These are phyloP conservation scores for Zygogramma bicolorata DNA, from an alignment of 2,888 invertebrate genomes.

Conservation along the genomic window DNA sequence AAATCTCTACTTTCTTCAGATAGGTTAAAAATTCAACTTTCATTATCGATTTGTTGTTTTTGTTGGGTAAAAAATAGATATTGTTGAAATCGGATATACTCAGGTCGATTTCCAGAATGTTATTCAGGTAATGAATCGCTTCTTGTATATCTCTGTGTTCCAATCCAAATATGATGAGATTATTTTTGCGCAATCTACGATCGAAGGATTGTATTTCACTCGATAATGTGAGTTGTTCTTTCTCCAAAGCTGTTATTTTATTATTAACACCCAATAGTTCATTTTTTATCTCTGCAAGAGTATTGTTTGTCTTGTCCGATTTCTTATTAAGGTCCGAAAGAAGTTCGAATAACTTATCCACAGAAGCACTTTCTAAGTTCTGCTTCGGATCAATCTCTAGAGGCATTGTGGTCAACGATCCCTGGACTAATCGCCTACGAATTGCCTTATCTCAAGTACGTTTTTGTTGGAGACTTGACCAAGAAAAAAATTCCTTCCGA, in stretches of 20 bases:
- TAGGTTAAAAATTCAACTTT: not conserved
- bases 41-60: not conserved
- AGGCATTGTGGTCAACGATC: too few relatives aligned
- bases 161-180: not conserved
- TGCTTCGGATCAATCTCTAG: too few relatives aligned
- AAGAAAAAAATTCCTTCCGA: too few relatives aligned
- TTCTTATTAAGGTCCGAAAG: not conserved
- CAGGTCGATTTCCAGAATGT: not conserved
- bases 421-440: too few relatives aligned
- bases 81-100: not conserved
- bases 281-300: not conserved
- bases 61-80: not conserved
- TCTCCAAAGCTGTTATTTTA: not conserved
- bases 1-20: not conserved
- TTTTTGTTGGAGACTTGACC: too few relatives aligned
- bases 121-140: not conserved
- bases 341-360: not conserved
- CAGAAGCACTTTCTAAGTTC: too few relatives aligned
- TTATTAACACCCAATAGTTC: not conserved
- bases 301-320: not conserved
- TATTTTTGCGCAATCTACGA: not conserved
- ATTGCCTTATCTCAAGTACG: too few relatives aligned
- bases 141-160: not conserved
- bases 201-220: not conserved
- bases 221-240: not conserved